Conservation (phyloP, 2,113 vertebrate species). For the Synchiropus splendidus region DNA sequence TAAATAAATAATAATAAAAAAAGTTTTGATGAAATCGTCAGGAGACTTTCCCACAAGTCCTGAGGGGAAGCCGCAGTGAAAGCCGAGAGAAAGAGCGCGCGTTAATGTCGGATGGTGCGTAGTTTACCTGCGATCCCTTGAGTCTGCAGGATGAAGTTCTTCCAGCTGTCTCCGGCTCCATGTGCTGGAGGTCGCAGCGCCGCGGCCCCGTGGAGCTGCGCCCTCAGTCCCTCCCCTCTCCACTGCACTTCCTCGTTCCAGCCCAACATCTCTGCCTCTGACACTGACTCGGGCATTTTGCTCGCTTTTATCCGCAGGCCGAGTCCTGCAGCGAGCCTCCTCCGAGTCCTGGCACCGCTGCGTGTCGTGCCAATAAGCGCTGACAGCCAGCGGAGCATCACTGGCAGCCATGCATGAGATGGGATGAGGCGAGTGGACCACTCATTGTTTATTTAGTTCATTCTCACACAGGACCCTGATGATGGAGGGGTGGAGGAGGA, state of each 20-base stretch:
- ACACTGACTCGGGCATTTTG: conserved; percentile 63
- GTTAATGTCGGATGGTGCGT: conserved; percentile 25
- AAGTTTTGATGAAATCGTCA: no score
- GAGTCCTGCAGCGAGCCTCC: conserved; percentile 44
- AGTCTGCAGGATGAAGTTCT: conserved; percentile 75
- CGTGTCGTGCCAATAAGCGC: conserved; percentile 73
- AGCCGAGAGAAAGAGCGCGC: neutral
- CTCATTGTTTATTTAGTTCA: conserved; percentile 74
- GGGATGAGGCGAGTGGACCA: conserved; percentile 69
- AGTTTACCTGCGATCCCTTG: conserved; percentile 82
- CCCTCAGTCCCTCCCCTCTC: conserved; percentile 78
- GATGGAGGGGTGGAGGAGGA: conserved; percentile 1
- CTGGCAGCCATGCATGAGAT: conserved; percentile 77
- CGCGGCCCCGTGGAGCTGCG: conserved; percentile 73
- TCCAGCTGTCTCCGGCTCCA: conserved; percentile 77
- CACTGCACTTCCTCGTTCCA: conserved; percentile 87
- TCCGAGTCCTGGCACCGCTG: conserved; percentile 59
- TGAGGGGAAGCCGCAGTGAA: neutral
- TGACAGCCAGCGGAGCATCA: conserved; percentile 72
- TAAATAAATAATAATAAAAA: no score
- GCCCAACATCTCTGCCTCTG: conserved; percentile 75
- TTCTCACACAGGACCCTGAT: conserved; percentile 49
- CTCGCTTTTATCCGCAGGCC: conserved; percentile 75
- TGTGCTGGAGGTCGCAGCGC: conserved; percentile 75
- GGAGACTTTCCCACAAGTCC: no score